These are phyloP conservation scores for Bellardia pandia DNA, from an alignment of 2,888 invertebrate species.

Conservation along the genomic window DNA sequence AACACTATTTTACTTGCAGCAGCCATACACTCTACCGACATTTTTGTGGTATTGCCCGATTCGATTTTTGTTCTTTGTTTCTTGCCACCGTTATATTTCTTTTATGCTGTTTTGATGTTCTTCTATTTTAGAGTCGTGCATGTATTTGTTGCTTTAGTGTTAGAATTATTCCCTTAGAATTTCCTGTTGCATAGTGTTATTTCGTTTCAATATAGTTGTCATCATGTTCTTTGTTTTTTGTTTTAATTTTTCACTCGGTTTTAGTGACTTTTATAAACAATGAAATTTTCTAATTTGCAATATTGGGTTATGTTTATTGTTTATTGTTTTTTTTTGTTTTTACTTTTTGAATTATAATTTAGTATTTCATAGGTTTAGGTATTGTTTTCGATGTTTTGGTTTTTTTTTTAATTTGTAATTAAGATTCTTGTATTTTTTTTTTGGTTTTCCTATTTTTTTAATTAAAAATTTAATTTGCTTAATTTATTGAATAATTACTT, in stretches of 20 bases:
- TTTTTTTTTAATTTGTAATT: slow-evolving; percentile 33
- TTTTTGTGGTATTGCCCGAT: slow-evolving; percentile 73
- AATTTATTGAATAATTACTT: not conserved
- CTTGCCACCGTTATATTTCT: not conserved
- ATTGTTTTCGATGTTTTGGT: slow-evolving; percentile 84
- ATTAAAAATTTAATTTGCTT: slow-evolving; percentile 35
- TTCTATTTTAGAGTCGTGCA: not conserved
- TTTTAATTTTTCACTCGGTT: not conserved
- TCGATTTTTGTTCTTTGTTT: slow-evolving; percentile 1
- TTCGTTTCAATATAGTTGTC: not conserved
- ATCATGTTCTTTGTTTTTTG: slow-evolving; percentile 7
- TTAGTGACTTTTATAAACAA: slow-evolving; percentile 26
- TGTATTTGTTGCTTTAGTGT: not conserved
- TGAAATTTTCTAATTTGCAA: slow-evolving; percentile 6
- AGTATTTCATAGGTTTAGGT: slow-evolving; percentile 80
- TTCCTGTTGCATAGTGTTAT: not conserved
- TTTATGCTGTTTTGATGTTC: not conserved
- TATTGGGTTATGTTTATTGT: not conserved
- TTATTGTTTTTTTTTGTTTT: slow-evolving; percentile 45
- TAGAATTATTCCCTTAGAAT: not conserved
- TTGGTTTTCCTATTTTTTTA: slow-evolving; percentile 3
- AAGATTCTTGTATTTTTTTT: slow-evolving; percentile 31
- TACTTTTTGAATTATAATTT: slow-evolving; percentile 66
- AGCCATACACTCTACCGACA: slow-evolving; percentile 81
- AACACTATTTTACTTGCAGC: slow-evolving; percentile 75